Conservation (phyloP, 2,797 vertebrate genomes). For the Eutrigla gurnardus region DNA sequence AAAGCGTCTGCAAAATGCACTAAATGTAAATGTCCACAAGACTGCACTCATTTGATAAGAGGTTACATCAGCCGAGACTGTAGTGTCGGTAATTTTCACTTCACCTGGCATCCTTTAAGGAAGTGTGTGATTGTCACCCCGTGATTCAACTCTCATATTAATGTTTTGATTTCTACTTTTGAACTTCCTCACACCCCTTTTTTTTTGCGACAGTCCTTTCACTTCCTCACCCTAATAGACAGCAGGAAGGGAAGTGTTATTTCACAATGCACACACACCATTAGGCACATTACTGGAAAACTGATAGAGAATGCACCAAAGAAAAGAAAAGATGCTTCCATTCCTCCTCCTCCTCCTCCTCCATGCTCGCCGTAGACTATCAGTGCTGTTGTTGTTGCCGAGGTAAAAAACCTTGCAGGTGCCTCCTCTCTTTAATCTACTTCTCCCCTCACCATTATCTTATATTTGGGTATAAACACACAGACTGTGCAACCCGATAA, state of each 20-base stretch:
- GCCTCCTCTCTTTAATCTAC: constrained; percentile 76
- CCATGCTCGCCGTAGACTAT: constrained; percentile 19
- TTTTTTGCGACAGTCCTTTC: constrained; percentile 52
- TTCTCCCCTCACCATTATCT: constrained; percentile 83
- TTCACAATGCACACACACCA: constrained; percentile 52
- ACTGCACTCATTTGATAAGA: too few relatives aligned
- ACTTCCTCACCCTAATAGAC: constrained; percentile 67
- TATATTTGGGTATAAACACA: constrained; percentile 84
- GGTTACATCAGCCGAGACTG: neutral
- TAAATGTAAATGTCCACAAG: too few relatives aligned
- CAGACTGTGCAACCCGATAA: constrained; percentile 81
- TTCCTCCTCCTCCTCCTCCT: constrained; percentile 8
- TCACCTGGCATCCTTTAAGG: constrained; percentile 14
- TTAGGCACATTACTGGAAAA: constrained; percentile 43
- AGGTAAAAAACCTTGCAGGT: constrained; percentile 62
- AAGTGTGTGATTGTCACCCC: neutral
- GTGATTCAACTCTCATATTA: constrained; percentile 15
- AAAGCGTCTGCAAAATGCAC: too few relatives aligned
- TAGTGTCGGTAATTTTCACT: constrained; percentile 6
- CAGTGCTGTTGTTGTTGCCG: constrained; percentile 47
- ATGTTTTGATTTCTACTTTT: constrained; percentile 44
- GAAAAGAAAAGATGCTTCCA: constrained; percentile 32
- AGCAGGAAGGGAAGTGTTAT: constrained; percentile 65
- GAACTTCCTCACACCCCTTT: constrained; percentile 32
- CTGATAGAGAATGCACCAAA: constrained; percentile 20